These are phyloP conservation scores for Thalassoma bifasciatum DNA, from an alignment of 2,113 vertebrate genomes.

Conservation along the genomic window DNA sequence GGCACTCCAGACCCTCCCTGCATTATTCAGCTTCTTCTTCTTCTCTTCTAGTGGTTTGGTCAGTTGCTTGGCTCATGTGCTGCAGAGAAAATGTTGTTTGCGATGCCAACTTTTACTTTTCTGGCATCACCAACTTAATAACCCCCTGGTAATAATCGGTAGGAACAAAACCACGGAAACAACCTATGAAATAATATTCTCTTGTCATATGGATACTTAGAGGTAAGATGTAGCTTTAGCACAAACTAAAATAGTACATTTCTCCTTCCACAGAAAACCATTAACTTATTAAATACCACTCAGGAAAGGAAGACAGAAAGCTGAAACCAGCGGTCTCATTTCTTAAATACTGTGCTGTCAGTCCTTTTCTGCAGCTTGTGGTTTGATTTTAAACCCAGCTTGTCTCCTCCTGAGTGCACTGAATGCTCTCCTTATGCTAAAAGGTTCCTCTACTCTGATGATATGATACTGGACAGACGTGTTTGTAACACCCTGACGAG, in stretches of 20 bases:
- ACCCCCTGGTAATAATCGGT: slow-evolving; percentile 24
- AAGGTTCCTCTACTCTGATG: slow-evolving; percentile 15
- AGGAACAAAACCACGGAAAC: slow-evolving; percentile 31
- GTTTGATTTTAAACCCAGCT: slow-evolving; percentile 65
- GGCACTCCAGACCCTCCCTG: slow-evolving; percentile 23
- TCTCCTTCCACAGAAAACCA: slow-evolving; percentile 50
- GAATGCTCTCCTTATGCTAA: not conserved
- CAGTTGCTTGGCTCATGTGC: slow-evolving; percentile 37
- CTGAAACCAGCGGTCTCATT: slow-evolving; percentile 55
- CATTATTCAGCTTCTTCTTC: slow-evolving; percentile 26
- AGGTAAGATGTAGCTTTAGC: slow-evolving; percentile 5
- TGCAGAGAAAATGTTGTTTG: slow-evolving; percentile 24
- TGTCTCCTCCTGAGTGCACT: slow-evolving; percentile 32
- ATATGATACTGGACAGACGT: not conserved
- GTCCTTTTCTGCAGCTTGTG: slow-evolving; percentile 57
- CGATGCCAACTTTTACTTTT: slow-evolving; percentile 27
- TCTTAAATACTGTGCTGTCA: slow-evolving; percentile 60
- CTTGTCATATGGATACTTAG: slow-evolving; percentile 12
- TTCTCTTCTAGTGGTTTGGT: slow-evolving; percentile 43
- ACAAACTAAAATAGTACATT: slow-evolving; percentile 12
- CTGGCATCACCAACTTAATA: slow-evolving; percentile 21
- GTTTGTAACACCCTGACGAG: not conserved
- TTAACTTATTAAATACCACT: slow-evolving; percentile 63
- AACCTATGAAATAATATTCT: slow-evolving; percentile 6
- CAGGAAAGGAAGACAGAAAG: slow-evolving; percentile 31